These are phyloP conservation scores for Heliopora coerulea DNA, from an alignment of 92 coral and sea anemone species.

Conservation along the genomic window DNA sequence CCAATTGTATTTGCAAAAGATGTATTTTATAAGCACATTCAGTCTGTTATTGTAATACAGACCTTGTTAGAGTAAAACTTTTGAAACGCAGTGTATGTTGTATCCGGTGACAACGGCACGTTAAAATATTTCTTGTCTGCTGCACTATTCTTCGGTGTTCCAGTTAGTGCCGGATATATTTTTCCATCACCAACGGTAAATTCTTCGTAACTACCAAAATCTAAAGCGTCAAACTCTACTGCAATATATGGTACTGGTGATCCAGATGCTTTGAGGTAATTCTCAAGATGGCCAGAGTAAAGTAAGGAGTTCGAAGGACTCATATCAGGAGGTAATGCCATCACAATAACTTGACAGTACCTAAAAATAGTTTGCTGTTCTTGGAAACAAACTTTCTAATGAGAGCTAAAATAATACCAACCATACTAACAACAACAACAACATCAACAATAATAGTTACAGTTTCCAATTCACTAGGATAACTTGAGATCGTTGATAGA, in stretches of 20 bases:
- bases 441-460: too few species aligned
- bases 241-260: conserved; percentile 6
- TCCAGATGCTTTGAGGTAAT: conserved; percentile 10
- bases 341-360: conserved; percentile 7
- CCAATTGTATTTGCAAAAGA: too few species aligned
- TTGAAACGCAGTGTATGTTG: conserved; percentile 5
- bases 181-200: conserved; percentile 24
- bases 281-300: not conserved
- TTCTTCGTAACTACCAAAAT: conserved; percentile 8
- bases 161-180: not conserved
- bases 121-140: conserved; percentile 18
- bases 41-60: too few species aligned
- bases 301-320: not conserved
- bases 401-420: too few species aligned
- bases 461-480: too few species aligned
- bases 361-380: not conserved
- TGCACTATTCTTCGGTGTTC: not conserved
- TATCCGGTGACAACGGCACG: conserved; percentile 21
- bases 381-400: too few species aligned
- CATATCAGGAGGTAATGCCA: not conserved
- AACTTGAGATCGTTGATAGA: too few species aligned
- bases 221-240: conserved; percentile 1
- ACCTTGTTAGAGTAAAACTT: conserved; percentile 21
- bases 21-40: too few species aligned
- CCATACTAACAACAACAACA: too few species aligned